Percentiles rank a stretch among this genome's conserved stretches.
Conservation (phyloP, 2,888 invertebrate genomes). For the Danaus chrysippus region DNA sequence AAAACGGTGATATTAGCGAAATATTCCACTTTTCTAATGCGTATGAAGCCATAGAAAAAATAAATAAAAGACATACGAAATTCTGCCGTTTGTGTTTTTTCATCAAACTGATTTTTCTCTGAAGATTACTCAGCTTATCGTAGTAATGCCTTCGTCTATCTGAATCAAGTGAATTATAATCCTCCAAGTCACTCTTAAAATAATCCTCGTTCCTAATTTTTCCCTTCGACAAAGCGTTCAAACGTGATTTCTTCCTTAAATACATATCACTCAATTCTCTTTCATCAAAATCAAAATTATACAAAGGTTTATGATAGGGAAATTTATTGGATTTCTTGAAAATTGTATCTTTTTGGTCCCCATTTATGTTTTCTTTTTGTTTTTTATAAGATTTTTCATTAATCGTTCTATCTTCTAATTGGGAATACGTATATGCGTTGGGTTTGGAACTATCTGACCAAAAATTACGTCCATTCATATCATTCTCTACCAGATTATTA, state of each 20-base stretch:
- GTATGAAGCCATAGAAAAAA: too few species aligned
- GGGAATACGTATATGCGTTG: not conserved
- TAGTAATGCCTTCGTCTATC: constrained; percentile 58
- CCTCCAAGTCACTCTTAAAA: constrained; percentile 17
- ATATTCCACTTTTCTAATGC: too few species aligned
- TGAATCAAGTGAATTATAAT: constrained; percentile 39
- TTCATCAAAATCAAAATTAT: constrained; percentile 13
- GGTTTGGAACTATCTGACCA: not conserved
- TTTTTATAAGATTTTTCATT: constrained; percentile 1
- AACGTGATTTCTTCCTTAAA: constrained; percentile 23
- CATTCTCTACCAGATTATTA: not conserved
- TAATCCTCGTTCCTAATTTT: constrained; percentile 18
- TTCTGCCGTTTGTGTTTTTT: constrained; percentile 18
- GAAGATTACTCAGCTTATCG: constrained; percentile 52
- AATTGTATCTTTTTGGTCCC: not conserved
- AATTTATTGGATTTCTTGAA: not conserved
- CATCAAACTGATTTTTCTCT: constrained; percentile 33
- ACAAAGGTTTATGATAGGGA: not conserved
- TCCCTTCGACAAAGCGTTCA: constrained; percentile 13
- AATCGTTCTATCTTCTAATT: not conserved
- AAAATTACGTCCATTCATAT: not conserved
- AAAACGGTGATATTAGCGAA: too few species aligned
- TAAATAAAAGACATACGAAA: constrained; percentile 15
- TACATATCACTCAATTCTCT: constrained; percentile 26
- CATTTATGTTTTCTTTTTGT: not conserved